Conservation (phyloP, 2,797 vertebrate genomes). For the Chromobotia macracanthus region DNA sequence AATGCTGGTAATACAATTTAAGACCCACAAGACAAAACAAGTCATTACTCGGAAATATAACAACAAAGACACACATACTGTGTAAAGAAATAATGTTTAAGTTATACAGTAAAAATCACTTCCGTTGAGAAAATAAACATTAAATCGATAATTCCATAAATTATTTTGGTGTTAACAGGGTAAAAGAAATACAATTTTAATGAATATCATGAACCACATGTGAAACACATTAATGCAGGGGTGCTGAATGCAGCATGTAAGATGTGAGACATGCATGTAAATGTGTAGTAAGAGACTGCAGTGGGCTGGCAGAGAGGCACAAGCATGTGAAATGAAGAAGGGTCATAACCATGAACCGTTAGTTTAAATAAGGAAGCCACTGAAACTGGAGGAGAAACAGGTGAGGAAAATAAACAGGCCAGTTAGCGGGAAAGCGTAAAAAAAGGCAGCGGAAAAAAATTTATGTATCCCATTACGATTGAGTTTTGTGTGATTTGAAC, state of each 20-base stretch:
- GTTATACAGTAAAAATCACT: not conserved
- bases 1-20: not conserved
- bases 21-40: not conserved
- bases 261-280: slow-evolving; percentile 16
- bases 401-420: slow-evolving; percentile 35
- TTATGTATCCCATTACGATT: not conserved
- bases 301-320: slow-evolving; percentile 48
- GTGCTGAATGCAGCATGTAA: not conserved
- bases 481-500: not conserved
- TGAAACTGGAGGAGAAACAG: slow-evolving; percentile 20
- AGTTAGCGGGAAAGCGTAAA: slow-evolving; percentile 22
- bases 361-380: slow-evolving; percentile 45
- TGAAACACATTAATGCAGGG: not conserved
- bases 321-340: slow-evolving; percentile 40
- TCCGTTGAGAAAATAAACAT: not conserved
- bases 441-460: slow-evolving; percentile 12
- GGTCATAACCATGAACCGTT: slow-evolving; percentile 7
- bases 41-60: not conserved
- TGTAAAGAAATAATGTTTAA: not conserved
- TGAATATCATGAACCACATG: not conserved
- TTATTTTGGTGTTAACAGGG: not conserved
- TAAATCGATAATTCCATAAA: not conserved
- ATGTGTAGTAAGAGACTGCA: slow-evolving; percentile 45
- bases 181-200: not conserved
- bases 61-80: not conserved